phyloP scores from a whole-genome alignment of 1,140 invertebrate species.

The Neodiprion pinetum region DNA sequence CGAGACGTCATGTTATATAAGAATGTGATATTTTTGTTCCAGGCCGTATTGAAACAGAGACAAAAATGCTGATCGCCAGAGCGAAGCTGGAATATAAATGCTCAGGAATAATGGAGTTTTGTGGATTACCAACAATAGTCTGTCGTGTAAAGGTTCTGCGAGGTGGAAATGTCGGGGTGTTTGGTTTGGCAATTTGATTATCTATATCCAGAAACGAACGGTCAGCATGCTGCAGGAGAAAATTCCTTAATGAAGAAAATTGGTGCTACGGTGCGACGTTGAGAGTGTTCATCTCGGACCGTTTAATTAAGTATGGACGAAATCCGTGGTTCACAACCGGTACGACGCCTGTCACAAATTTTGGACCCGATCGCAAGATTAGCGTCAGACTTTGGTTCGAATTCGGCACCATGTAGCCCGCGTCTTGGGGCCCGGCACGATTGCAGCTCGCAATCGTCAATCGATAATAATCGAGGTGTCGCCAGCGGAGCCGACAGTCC shows the following conservation, averaged over 20 bases:
- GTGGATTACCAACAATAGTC: too few relatives aligned
- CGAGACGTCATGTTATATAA: too few relatives aligned
- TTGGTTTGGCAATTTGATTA: too few relatives aligned
- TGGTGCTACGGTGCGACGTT: not conserved
- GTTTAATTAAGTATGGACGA: constrained; percentile 50
- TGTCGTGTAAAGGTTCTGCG: too few relatives aligned
- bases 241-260: constrained; percentile 3
- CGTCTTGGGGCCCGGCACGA: constrained; percentile 43
- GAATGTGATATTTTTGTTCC: too few relatives aligned
- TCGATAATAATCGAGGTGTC: constrained; percentile 11
- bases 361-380: constrained; percentile 78
- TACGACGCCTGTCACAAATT: constrained; percentile 77
- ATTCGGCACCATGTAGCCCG: constrained; percentile 61
- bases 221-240: not conserved
- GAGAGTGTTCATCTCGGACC: not conserved
- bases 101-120: too few relatives aligned
- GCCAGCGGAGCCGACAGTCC: constrained; percentile 69
- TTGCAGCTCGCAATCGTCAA: constrained; percentile 26
- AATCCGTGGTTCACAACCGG: constrained; percentile 54
- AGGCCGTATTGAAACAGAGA: too few relatives aligned
- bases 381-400: constrained; percentile 62
- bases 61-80: too few relatives aligned
- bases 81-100: too few relatives aligned
- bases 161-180: too few relatives aligned
- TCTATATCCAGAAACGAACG: not conserved